These are phyloP conservation scores for Cephus pygmeus DNA, from an alignment of 2,888 invertebrate species.

Conservation along the genomic window DNA sequence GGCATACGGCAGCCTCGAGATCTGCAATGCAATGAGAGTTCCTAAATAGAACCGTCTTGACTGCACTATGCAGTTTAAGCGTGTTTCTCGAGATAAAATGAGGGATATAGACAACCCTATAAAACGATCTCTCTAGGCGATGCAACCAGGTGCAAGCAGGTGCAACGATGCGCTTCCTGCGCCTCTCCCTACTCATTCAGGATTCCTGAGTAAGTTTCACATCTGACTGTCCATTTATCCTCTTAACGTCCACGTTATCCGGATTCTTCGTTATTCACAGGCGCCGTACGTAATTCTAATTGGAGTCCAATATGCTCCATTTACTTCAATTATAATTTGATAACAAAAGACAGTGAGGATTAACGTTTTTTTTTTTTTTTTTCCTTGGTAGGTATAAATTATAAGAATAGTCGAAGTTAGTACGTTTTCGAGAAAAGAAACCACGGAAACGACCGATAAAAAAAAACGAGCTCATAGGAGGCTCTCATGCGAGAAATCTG, in stretches of 20 bases:
- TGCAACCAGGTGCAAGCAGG: neutral
- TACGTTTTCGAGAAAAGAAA: neutral
- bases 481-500: constrained; percentile 3
- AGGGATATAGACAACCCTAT: neutral
- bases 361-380: too few species aligned
- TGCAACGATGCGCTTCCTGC: neutral
- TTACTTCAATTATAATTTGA: too few species aligned
- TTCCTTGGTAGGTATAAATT: neutral
- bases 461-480: constrained; percentile 1
- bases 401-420: neutral
- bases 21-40: constrained; percentile 11
- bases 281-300: too few species aligned
- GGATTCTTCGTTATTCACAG: too few species aligned
- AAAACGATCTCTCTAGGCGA: neutral
- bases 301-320: too few species aligned
- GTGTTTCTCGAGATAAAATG: constrained; percentile 1
- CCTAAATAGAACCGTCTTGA: neutral
- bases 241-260: neutral
- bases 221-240: neutral
- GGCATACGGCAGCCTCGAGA: constrained; percentile 8
- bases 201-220: neutral
- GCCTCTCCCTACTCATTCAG: neutral
- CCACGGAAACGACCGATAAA: neutral
- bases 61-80: neutral
- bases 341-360: too few species aligned